Percentiles rank a stretch among this genome's conserved stretches.
Conservation (phyloP, 1,140 invertebrate species). For the silkworm (Bombyx mori) region ASM3026992v2 NC_085132.1:5238501-5239000, state of each 20-base stretch:
- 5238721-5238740: not conserved
- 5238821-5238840: constrained; percentile 27
- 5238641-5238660: not conserved
- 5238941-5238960: constrained; percentile 14
- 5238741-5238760: too few species aligned
- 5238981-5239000: constrained; percentile 1
- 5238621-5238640: too few species aligned
- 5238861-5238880: constrained; percentile 3
- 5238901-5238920: constrained; percentile 25
- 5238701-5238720: not conserved
- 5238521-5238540: too few species aligned
- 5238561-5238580: too few species aligned
- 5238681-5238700: not conserved
- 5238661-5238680: not conserved
- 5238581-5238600: too few species aligned
- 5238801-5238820: constrained; percentile 20
- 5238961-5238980: constrained; percentile 1
- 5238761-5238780: too few species aligned
- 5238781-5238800: constrained; percentile 3
- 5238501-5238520: too few species aligned
- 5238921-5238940: constrained; percentile 21
- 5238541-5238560: too few species aligned
- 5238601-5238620: too few species aligned
- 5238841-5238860: constrained; percentile 13
- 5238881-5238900: constrained; percentile 21